Percentiles rank a stretch among this genome's conserved stretches.
phyloP scores from a whole-genome alignment of 2,797 vertebrate species.

The Brachyrhaphis roseni region DNA sequence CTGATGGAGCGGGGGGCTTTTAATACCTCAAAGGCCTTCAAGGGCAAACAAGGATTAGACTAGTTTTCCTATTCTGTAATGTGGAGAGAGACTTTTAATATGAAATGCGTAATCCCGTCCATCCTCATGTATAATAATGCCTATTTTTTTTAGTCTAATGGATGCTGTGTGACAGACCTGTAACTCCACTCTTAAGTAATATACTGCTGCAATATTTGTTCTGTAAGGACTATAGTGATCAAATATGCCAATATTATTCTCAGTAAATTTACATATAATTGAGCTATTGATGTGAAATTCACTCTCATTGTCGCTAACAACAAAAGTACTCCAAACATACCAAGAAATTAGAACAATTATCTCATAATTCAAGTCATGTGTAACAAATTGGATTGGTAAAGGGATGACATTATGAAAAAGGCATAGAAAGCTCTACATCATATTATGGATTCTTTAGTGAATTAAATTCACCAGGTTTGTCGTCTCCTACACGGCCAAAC shows the following conservation, averaged over 20 bases:
- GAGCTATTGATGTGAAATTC: background rate
- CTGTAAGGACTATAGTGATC: background rate
- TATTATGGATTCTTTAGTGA: no score
- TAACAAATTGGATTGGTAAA: background rate
- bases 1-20: conserved; percentile 44
- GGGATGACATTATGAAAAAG: background rate
- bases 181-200: background rate
- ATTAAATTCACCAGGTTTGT: no score
- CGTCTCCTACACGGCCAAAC: background rate
- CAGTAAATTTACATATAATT: background rate
- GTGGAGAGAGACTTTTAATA: conserved; percentile 25
- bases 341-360: background rate
- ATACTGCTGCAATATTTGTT: background rate
- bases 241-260: background rate
- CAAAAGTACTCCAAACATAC: background rate
- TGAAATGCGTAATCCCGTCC: conserved; percentile 49
- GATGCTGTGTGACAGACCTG: background rate
- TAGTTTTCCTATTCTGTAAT: conserved; percentile 38
- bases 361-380: background rate
- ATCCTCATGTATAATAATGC: background rate
- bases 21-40: conserved; percentile 62
- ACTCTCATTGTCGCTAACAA: background rate
- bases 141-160: background rate
- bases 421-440: background rate
- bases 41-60: conserved; percentile 58